phyloP scores from a whole-genome alignment of 2,113 vertebrate genomes.

The Leucoraja erinaceus region DNA sequence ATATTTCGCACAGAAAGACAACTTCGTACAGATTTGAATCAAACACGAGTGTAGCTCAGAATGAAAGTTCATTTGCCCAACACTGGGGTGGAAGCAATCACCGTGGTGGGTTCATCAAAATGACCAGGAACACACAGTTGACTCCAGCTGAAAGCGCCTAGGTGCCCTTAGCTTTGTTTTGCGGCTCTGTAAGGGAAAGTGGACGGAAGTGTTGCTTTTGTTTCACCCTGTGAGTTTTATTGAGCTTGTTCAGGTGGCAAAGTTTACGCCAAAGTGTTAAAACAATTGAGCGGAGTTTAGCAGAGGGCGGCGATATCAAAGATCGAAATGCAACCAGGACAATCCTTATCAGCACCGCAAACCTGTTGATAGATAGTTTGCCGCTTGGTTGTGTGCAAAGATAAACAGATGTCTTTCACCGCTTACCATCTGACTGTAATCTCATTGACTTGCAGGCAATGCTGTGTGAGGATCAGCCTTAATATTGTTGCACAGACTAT shows the following conservation, averaged over 20 bases:
- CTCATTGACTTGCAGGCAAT: neutral
- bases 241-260: slow-evolving; percentile 52
- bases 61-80: neutral
- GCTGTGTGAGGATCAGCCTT: neutral
- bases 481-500: neutral
- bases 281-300: slow-evolving; percentile 58
- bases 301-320: slow-evolving; percentile 48
- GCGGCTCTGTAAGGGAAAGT: neutral
- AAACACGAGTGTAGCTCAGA: too few relatives aligned
- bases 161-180: neutral
- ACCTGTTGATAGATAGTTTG: slow-evolving; percentile 39
- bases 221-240: slow-evolving; percentile 56
- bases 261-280: slow-evolving; percentile 56
- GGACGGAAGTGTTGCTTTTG: slow-evolving; percentile 36
- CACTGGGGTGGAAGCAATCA: neutral
- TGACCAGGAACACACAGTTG: slow-evolving; percentile 11
- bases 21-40: neutral
- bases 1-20: neutral
- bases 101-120: neutral
- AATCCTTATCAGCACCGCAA: neutral
- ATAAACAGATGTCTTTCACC: neutral
- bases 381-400: slow-evolving; percentile 42
- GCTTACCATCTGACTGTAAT: slow-evolving; percentile 6
- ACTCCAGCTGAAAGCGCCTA: neutral
- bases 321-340: neutral